Evolutionary conservation across 2,888 invertebrate genomes (phyloP), one percentile per base, ranked within the genome.

Genomic region (Ferdinandea cuprea): DNA sequence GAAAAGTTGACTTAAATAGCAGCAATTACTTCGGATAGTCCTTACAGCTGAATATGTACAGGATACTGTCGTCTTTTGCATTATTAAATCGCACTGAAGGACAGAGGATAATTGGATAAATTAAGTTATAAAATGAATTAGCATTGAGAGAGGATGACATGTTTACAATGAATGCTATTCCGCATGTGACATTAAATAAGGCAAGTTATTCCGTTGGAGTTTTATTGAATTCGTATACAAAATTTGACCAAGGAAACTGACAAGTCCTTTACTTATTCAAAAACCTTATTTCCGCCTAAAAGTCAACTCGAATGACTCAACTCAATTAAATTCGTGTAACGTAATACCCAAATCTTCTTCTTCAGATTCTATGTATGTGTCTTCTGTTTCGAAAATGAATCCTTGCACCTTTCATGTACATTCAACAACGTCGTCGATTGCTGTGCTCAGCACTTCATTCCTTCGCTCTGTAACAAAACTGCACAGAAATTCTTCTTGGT

Each of bases 361-460:
- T 1, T n/a, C n/a, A n/a, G n/a, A 15, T 44, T 21, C 50, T 11
- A n/a, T n/a, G n/a, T 25, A 40, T 50, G 35, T 21, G 15, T 13
- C 40, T 30, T 35, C 35, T 54, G 17, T n/a, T 68, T 21, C 28
- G 58, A 69, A 74, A 44, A 37, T 59, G 71, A 59, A 71, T 77
- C 65, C 66, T 66, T 63, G 58, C 78, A 83, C 72, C 78, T 72
- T 63, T 83, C 61, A 63, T 78, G 78, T 21, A 83, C 63, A 83
- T 58, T 78, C 78, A 83, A 58, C 78, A 56, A n/a, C n/a, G n/a
- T n/a, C 42, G 72, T 56, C 72, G 83, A 83, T 83, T 83, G 78
- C 83, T 83, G 37, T 61, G 78, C 72, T 78, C 78, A 78, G 83
- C 83, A 83, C 83, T 78, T 83, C 72, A 78, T 83, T 78, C 56